Evolutionary conservation across 2,113 vertebrate genomes (phyloP), one percentile per base, ranked within the genome.

Genomic region (Sclerurus mexicanus): DNA sequence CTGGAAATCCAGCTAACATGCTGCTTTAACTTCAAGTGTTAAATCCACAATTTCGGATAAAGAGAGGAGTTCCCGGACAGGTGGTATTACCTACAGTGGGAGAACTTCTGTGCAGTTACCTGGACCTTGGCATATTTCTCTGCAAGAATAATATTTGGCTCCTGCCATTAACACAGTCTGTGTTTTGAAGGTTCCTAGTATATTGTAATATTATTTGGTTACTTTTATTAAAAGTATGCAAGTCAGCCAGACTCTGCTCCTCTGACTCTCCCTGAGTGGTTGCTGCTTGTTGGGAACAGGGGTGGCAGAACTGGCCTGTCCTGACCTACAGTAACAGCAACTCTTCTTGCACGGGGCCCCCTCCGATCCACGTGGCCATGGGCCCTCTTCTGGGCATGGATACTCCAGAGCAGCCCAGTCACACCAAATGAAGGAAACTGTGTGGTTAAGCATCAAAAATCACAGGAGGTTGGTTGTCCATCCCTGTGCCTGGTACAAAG

Each of bases 71-170:
- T 78, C 49, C 52, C 52, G 67, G 40, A 42, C 7, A 23, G 17
- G 3, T 37, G 18, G 6, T 24, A 11, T 62, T 72, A 39, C 64
- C 28, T 66, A 4, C n/a, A 60, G 0, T 4, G 10, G 12, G 19
- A 46, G 31, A 68, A 8, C 59, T 76, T 64, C 46, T 64, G 25
- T 76, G 78, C 25, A 74, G 42, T 30, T 71, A 50, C 39, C 30
- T 80, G 68, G 30, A 47, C 59, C 60, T 76, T 0, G 0, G 39
- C 0, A 0, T 63, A 17, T 69, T 90, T 67, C 40, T 52, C 12
- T 18, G 47, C 42, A 74, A 55, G 56, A 39, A 8, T 46, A 58
- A 30, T 50, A 55, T 3, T 82, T 44, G 55, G n/a, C 35, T 86
- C 33, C 39, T 75, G 10, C 30, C 1, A 1, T 55, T 52, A 44